Base-by-base conservation (phyloP, 2,113 vertebrate species). In the Oxyura jamaicensis region DNA sequence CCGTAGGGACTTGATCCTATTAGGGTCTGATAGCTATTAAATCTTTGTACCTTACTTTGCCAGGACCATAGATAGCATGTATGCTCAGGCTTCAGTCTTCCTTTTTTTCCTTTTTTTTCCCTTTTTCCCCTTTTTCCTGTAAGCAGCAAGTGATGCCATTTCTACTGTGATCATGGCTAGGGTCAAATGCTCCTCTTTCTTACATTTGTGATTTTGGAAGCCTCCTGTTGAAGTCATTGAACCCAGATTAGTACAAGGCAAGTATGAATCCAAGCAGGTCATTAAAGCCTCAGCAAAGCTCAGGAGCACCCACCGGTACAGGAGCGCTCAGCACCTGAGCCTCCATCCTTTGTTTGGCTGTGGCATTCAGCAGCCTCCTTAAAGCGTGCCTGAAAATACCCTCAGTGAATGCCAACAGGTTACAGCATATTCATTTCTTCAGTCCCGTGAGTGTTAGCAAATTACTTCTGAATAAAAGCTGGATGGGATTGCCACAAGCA, bases 321-420 rank as follows among this genome's bases (percentile, higher is more conserved):
- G 52, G 12, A 33, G 10, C 1, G 0, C 77, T 29, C 42, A 87
- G 65, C 44, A 50, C 66, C 20, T 0, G 0, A 44, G n/a, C 8
- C 65, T 71, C 73, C 52, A 55, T 73, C 63, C 53, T 73, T 67
- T 60, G 10, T 46, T 58, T 42, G 42, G 4, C 36, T 8, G 13
- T 12, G 50, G 39, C 73, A 25, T 83, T 63, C n/a, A 59, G 50
- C 25, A 59, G 55, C 36, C 72, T 44, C 39, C 35, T 22, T 52
- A 36, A 44, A 55, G 6, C 0, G 0, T 11, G 39, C 58, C 48
- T 80, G 48, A 53, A 75, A 73, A 35, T 1, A 25, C 5, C 33
- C 35, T 35, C 73, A 58, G 65, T 44, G 33, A 84, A 39, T 0
- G 0, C n/a, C 55, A 53, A 3, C 0, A 1, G 29, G 31, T 28